phyloP scores from a whole-genome alignment of 2,888 invertebrate genomes.

The Cheilosia scutellata region DNA sequence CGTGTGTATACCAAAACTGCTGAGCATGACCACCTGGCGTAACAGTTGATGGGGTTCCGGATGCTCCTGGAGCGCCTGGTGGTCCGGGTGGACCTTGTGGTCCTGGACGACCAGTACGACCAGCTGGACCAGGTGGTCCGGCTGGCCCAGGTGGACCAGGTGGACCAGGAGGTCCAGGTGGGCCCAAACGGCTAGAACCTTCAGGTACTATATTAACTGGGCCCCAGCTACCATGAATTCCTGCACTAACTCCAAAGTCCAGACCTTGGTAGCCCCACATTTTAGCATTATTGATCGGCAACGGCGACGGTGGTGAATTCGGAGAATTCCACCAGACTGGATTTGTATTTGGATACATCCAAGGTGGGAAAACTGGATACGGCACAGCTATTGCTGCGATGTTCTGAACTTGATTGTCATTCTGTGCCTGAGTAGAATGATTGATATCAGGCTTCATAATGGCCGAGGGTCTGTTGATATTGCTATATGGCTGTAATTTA shows the following conservation, averaged over 20 bases:
- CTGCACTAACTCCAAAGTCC: constrained; percentile 59
- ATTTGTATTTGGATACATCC: constrained; percentile 22
- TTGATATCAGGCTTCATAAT: constrained; percentile 10
- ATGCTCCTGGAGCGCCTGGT: constrained; percentile 33
- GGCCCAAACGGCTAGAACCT: constrained; percentile 68
- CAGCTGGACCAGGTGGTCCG: constrained; percentile 78
- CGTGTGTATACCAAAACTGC: constrained; percentile 72
- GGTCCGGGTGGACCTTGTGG: constrained; percentile 46
- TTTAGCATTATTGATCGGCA: constrained; percentile 30
- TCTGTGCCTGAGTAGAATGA: background rate
- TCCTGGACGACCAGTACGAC: constrained; percentile 62
- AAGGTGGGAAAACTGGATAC: constrained; percentile 35
- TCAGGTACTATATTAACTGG: constrained; percentile 54
- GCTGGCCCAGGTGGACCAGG: constrained; percentile 53
- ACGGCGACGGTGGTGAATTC: background rate
- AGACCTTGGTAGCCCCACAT: constrained; percentile 52
- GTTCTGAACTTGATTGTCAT: constrained; percentile 14
- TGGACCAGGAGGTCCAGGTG: constrained; percentile 46
- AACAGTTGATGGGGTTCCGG: constrained; percentile 46
- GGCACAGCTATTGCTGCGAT: constrained; percentile 13
- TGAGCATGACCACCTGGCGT: constrained; percentile 78
- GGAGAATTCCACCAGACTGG: constrained; percentile 32
- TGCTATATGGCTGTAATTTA: constrained; percentile 41
- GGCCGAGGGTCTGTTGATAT: constrained; percentile 6
- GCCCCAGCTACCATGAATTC: constrained; percentile 46